phyloP scores from a whole-genome alignment of 2,888 invertebrate genomes.

The Athalia cordata region DNA sequence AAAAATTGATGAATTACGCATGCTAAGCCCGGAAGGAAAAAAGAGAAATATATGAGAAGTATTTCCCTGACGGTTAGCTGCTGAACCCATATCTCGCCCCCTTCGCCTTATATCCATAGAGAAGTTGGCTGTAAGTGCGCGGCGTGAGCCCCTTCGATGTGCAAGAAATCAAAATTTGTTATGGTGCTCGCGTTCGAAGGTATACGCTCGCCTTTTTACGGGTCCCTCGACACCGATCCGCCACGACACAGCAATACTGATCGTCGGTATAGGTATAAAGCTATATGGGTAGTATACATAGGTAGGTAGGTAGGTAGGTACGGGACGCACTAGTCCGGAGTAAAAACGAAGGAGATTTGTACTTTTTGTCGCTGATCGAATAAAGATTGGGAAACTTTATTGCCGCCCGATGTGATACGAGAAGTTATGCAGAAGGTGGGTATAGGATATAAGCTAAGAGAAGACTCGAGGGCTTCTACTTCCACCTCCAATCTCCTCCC shows the following conservation, averaged over 20 bases:
- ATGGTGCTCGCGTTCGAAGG: slow-evolving; percentile 40
- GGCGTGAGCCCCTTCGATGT: slow-evolving; percentile 23
- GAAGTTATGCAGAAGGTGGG: slow-evolving; percentile 34
- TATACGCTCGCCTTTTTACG: slow-evolving; percentile 42
- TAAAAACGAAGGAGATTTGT: slow-evolving; percentile 31
- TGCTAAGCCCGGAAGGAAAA: slow-evolving; percentile 24
- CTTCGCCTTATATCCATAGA: slow-evolving; percentile 15
- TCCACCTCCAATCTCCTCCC: background rate
- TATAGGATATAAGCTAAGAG: background rate
- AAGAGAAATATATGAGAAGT: slow-evolving; percentile 1
- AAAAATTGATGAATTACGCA: slow-evolving; percentile 26
- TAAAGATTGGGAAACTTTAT: slow-evolving; percentile 47
- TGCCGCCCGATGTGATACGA: slow-evolving; percentile 35
- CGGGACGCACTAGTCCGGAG: slow-evolving; percentile 31
- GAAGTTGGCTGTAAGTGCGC: background rate
- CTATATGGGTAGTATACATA: too few relatives aligned
- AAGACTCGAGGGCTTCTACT: slow-evolving; percentile 25
- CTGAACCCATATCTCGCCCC: slow-evolving; percentile 27
- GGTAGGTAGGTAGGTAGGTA: background rate
- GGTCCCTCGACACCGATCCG: slow-evolving; percentile 45
- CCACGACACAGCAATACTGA: slow-evolving; percentile 42
- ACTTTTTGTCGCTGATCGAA: slow-evolving; percentile 46
- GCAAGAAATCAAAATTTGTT: slow-evolving; percentile 47
- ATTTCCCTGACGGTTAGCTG: slow-evolving; percentile 39
- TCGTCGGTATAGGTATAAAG: slow-evolving; percentile 1